phyloP scores from a whole-genome alignment of 2,888 invertebrate genomes.

The Hoplodrina ambigua region DNA sequence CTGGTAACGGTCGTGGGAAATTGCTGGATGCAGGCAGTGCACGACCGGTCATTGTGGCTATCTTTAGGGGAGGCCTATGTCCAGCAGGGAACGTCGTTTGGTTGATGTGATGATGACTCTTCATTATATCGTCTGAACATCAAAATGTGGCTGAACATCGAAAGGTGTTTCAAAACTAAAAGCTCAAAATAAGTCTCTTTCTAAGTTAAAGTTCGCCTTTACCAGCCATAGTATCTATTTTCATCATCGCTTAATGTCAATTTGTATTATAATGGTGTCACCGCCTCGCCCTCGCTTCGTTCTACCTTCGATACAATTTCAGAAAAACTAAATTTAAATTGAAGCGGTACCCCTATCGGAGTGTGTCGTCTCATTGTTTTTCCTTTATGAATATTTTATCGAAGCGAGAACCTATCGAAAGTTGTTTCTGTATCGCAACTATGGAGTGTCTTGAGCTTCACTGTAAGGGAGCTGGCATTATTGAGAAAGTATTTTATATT shows the following conservation, averaged over 20 bases:
- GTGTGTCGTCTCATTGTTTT: constrained; percentile 36
- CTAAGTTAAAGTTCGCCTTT: constrained; percentile 24
- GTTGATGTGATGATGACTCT: no score
- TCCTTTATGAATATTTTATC: constrained; percentile 48
- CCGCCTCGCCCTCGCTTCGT: constrained; percentile 12
- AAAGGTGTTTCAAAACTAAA: no score
- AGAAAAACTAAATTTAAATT: constrained; percentile 50
- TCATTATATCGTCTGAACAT: no score
- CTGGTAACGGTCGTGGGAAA: no score
- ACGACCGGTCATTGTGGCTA: no score
- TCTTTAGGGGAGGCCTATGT: no score
- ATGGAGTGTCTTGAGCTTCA: neutral
- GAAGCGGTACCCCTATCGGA: constrained; percentile 18
- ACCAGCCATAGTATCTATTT: constrained; percentile 31
- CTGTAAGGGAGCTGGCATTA: neutral
- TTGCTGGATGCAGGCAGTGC: no score
- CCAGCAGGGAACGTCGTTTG: no score
- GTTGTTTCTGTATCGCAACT: constrained; percentile 1
- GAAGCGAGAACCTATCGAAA: constrained; percentile 13
- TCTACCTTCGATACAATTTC: constrained; percentile 27
- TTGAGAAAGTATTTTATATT: neutral
- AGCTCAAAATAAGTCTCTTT: constrained; percentile 3
- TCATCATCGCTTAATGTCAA: constrained; percentile 43
- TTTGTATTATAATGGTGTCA: constrained; percentile 42
- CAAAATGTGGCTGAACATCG: no score